Evolutionary conservation across 2,113 vertebrate genomes (phyloP).

Genomic region (Brachypteracias leptosomus): DNA sequence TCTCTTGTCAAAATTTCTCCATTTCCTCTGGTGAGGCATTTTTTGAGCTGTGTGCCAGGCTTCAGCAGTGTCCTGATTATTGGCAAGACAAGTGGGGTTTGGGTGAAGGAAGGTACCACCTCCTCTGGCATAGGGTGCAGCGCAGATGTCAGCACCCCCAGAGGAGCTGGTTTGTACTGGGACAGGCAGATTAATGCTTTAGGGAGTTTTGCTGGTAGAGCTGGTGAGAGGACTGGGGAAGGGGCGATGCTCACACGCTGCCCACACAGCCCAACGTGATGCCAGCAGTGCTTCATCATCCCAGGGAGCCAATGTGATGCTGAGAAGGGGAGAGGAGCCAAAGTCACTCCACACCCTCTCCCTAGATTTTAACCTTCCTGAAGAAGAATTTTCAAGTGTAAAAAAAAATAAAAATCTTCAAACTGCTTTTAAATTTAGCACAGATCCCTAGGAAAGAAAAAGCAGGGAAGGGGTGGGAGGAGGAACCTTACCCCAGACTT

Average conservation of each 20-base stretch:
- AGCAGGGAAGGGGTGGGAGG: not conserved
- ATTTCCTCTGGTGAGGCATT: not conserved
- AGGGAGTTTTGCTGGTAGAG: accelerated
- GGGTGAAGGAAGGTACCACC: not conserved
- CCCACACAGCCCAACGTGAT: accelerated
- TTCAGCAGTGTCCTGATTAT: not conserved
- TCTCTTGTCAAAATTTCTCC: not conserved
- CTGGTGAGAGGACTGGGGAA: not conserved
- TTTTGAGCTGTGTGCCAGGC: not conserved
- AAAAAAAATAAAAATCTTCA: not conserved
- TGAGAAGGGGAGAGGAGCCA: not conserved
- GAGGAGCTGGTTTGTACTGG: not conserved
- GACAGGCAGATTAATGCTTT: not conserved
- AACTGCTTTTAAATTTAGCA: not conserved
- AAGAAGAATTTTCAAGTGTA: not conserved
- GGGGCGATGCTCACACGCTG: not conserved
- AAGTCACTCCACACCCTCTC: too few species aligned
- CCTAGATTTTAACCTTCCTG: not conserved
- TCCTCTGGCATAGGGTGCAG: not conserved
- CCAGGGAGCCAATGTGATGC: not conserved
- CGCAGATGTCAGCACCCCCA: not conserved
- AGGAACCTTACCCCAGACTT: not conserved
- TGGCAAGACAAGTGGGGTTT: not conserved
- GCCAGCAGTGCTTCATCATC: accelerated
- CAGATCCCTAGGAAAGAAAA: not conserved